Evolutionary conservation across 2,888 invertebrate species (phyloP).

Genomic region (Pyrochroa serraticornis): DNA sequence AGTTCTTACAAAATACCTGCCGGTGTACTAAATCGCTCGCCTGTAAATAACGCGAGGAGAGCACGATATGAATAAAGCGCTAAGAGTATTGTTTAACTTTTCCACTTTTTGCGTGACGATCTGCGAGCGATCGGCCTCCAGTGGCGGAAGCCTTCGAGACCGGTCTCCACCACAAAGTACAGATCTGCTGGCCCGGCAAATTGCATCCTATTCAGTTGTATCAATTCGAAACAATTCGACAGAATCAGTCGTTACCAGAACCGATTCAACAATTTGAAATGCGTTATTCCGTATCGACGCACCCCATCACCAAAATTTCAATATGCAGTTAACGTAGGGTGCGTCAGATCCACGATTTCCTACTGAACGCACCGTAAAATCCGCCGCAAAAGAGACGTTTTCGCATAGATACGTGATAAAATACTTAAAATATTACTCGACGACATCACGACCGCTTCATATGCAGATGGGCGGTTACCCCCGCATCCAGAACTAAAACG

Average conservation of each 20-base stretch:
- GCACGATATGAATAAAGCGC: no score
- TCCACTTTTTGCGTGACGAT: no score
- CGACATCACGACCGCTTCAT: constrained; percentile 7
- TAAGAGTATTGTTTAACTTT: no score
- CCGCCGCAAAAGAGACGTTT: neutral
- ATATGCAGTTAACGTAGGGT: constrained; percentile 9
- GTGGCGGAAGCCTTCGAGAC: no score
- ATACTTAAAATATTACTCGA: constrained; percentile 10
- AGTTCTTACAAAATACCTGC: no score
- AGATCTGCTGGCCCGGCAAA: constrained; percentile 16
- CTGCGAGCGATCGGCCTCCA: no score
- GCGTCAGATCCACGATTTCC: constrained; percentile 2
- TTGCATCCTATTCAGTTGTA: constrained; percentile 14
- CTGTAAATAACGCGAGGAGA: no score
- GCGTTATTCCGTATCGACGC: constrained; percentile 21
- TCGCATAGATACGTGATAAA: constrained; percentile 6
- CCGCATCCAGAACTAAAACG: neutral
- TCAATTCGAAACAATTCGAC: constrained; percentile 20
- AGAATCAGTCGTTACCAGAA: constrained; percentile 22
- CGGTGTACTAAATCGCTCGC: no score
- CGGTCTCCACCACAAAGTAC: no score
- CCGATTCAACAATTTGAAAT: constrained; percentile 21
- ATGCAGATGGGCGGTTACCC: neutral
- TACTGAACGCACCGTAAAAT: no score
- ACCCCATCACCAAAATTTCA: constrained; percentile 5